Evolutionary conservation across 2,888 invertebrate species (phyloP).

Genomic region (Allygus modestus): DNA sequence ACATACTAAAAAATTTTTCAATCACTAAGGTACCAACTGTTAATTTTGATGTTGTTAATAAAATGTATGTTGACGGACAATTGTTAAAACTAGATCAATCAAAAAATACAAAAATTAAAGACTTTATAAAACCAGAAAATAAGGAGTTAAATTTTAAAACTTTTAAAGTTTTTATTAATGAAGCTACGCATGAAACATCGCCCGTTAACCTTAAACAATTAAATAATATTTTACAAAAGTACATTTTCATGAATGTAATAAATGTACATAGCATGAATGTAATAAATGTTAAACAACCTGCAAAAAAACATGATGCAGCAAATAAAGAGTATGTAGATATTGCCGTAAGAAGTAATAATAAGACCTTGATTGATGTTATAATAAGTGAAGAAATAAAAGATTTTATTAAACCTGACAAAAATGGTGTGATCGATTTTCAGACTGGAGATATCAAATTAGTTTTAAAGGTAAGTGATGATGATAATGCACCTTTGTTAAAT

Average conservation of each 20-base stretch:
- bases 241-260: not conserved
- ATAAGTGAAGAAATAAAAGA: not conserved
- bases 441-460: not conserved
- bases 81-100: not conserved
- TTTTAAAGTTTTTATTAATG: not conserved
- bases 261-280: not conserved
- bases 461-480: not conserved
- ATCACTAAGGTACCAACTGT: not conserved
- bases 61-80: not conserved
- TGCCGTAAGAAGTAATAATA: not conserved
- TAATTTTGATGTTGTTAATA: not conserved
- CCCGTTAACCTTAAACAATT: not conserved
- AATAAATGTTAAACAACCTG: not conserved
- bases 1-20: not conserved
- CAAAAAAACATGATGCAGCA: not conserved
- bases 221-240: not conserved
- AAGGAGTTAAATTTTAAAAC: not conserved
- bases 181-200: not conserved
- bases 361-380: not conserved
- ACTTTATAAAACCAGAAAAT: not conserved
- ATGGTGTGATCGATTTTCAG: not conserved
- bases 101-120: not conserved
- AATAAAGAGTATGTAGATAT: not conserved
- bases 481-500: not conserved
- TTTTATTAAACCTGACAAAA: not conserved